phyloP scores from a whole-genome alignment of 1,140 invertebrate genomes.

The Papilio machaon region DNA sequence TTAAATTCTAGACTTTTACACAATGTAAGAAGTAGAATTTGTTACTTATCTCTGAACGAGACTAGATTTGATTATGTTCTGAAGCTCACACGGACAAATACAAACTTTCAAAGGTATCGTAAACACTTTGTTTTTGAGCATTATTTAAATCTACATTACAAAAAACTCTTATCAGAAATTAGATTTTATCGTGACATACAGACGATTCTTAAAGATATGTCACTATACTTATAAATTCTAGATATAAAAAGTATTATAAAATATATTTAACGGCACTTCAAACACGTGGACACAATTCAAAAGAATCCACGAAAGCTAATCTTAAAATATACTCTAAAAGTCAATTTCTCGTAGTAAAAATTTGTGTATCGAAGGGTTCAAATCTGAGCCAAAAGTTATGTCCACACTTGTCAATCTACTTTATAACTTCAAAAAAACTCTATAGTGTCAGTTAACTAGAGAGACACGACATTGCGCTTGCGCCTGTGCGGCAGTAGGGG shows the following conservation, averaged over 20 bases:
- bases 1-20: conserved; percentile 39
- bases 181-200: neutral
- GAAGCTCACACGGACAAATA: conserved; percentile 10
- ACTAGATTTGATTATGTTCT: conserved; percentile 33
- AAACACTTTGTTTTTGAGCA: neutral
- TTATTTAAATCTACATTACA: neutral
- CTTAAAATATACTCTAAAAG: neutral
- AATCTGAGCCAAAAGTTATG: neutral
- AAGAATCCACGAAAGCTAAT: neutral
- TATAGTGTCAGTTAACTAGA: neutral
- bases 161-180: neutral
- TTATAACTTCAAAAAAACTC: neutral
- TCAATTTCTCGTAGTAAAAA: neutral
- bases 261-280: conserved; percentile 22
- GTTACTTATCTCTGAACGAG: conserved; percentile 33
- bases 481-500: conserved; percentile 15
- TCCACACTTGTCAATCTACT: conserved; percentile 1
- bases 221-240: conserved; percentile 20
- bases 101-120: neutral
- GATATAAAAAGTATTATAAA: conserved; percentile 16
- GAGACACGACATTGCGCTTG: conserved; percentile 20
- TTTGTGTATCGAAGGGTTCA: neutral
- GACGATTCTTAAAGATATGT: conserved; percentile 33
- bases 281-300: neutral
- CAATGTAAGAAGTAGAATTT: conserved; percentile 32